Conservation (phyloP, 92 coral and sea anemone species). For the Porites evermanni region DNA sequence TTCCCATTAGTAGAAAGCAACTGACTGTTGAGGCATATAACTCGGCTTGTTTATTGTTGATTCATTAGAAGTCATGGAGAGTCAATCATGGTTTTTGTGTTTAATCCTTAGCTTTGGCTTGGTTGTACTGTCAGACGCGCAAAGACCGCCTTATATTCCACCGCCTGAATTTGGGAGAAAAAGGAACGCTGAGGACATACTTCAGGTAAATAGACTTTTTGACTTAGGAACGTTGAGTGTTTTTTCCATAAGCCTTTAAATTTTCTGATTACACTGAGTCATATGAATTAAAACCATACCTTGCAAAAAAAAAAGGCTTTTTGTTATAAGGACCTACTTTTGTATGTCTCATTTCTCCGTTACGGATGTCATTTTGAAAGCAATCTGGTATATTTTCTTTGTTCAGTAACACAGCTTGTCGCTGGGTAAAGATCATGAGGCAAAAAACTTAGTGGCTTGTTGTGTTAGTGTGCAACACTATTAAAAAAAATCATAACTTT, state of each 20-base stretch:
- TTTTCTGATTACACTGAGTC: too few relatives aligned
- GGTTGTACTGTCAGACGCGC: neutral
- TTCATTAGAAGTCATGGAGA: neutral
- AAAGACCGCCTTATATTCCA: neutral
- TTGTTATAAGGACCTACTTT: too few relatives aligned
- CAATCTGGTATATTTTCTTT: too few relatives aligned
- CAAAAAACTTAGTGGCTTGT: too few relatives aligned
- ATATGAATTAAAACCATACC: too few relatives aligned
- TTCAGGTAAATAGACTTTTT: neutral
- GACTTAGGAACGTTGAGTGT: neutral
- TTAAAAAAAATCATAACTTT: neutral
- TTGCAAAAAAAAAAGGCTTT: too few relatives aligned
- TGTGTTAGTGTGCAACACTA: too few relatives aligned
- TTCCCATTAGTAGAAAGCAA: neutral
- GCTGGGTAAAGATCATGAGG: too few relatives aligned
- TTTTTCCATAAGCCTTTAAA: too few relatives aligned
- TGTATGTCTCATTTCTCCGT: too few relatives aligned
- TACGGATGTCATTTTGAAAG: too few relatives aligned
- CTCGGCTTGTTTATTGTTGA: neutral
- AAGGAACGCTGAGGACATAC: neutral
- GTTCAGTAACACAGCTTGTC: too few relatives aligned
- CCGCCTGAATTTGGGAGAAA: neutral
- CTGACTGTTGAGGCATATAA: neutral
- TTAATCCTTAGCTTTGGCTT: neutral
- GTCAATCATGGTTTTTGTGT: neutral